Conservation (phyloP, 2,888 invertebrate species). For the Enoplolaimus lenunculus region DNA sequence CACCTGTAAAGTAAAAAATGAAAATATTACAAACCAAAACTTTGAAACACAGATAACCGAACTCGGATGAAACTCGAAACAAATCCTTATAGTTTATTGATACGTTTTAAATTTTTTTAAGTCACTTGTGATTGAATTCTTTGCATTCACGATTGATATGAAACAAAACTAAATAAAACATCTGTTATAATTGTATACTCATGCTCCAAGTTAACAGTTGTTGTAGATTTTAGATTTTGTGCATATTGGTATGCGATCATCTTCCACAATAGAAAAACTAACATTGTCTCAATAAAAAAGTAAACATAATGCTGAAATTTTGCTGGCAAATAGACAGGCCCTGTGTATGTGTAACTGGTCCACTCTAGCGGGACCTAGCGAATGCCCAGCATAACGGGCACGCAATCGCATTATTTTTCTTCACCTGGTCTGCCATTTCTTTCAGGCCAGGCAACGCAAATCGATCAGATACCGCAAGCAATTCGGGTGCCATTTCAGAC, state of each 20-base stretch:
- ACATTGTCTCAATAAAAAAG: too few species aligned
- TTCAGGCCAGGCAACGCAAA: conserved; percentile 37
- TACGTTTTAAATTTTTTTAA: conserved; percentile 30
- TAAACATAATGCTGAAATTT: too few species aligned
- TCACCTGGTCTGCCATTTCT: conserved; percentile 34
- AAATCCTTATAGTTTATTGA: conserved; percentile 31
- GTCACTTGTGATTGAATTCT: conserved; percentile 34
- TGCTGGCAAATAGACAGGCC: too few species aligned
- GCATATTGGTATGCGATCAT: neutral
- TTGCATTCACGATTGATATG: conserved; percentile 33
- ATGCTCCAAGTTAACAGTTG: too few species aligned
- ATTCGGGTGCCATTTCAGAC: conserved; percentile 31
- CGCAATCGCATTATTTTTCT: too few species aligned
- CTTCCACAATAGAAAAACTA: too few species aligned
- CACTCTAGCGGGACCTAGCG: too few species aligned
- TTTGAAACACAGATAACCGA: conserved; percentile 35
- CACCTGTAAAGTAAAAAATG: conserved; percentile 26
- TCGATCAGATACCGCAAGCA: conserved; percentile 36
- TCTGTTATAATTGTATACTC: too few species aligned
- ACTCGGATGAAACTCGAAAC: conserved; percentile 35
- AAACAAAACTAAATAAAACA: too few species aligned
- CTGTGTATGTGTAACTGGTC: too few species aligned
- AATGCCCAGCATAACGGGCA: too few species aligned
- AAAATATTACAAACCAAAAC: conserved; percentile 34
- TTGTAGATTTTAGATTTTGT: neutral